Evolutionary conservation across 2,113 vertebrate genomes (phyloP).

Genomic region (Lepus europaeus): DNA sequence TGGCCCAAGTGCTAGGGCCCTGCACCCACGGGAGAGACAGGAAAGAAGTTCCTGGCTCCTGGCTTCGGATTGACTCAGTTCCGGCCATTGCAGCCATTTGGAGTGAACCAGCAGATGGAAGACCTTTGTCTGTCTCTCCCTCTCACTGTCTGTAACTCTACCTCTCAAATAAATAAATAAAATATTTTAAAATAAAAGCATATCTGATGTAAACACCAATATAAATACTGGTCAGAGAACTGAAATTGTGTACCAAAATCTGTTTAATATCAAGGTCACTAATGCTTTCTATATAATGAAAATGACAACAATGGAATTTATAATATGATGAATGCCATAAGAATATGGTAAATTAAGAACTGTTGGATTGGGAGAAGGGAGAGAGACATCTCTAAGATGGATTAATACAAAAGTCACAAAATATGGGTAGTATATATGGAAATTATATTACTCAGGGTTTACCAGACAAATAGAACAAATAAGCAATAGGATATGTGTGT

Average conservation of each 20-base stretch:
- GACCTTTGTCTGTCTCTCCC: too few relatives aligned
- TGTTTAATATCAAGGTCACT: background rate
- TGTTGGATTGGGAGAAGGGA: background rate
- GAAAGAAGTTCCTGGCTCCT: too few relatives aligned
- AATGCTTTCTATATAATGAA: background rate
- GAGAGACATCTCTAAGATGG: background rate
- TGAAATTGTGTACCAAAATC: background rate
- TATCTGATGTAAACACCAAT: background rate
- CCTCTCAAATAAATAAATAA: too few relatives aligned
- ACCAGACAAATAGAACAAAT: background rate
- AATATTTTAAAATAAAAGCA: background rate
- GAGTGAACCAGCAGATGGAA: too few relatives aligned
- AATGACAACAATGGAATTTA: background rate
- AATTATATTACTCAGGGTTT: background rate
- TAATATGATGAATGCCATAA: background rate
- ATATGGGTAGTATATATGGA: background rate
- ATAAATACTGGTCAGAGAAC: background rate
- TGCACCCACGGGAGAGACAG: too few relatives aligned
- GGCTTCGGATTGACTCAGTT: too few relatives aligned
- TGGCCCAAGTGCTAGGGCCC: too few relatives aligned
- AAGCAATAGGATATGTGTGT: background rate
- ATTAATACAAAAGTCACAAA: constrained; percentile 5
- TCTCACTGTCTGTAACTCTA: too few relatives aligned
- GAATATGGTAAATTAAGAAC: background rate
- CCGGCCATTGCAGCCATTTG: too few relatives aligned